phyloP scores from a whole-genome alignment of 2,888 invertebrate genomes.

The Taphrorychus bicolor region DNA sequence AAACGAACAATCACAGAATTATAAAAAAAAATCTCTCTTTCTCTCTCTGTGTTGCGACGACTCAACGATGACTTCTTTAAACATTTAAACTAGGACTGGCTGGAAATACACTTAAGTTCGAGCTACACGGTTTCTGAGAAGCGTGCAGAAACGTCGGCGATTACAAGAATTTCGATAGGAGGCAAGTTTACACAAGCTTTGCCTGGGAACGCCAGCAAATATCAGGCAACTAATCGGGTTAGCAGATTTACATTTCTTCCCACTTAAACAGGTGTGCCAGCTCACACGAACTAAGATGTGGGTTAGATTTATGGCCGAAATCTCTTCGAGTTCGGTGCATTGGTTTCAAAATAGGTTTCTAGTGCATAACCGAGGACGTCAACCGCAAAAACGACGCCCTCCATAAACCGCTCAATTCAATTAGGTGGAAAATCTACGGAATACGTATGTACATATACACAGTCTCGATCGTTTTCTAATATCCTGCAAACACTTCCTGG shows the following conservation, averaged over 20 bases:
- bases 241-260: conserved; percentile 39
- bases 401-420: background rate
- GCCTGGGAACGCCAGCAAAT: conserved; percentile 29
- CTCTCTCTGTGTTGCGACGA: too few species aligned
- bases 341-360: conserved; percentile 14
- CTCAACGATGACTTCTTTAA: too few species aligned
- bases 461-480: conserved; percentile 31
- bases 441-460: background rate
- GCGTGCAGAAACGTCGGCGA: background rate
- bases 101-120: too few species aligned
- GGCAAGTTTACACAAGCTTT: conserved; percentile 13
- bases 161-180: conserved; percentile 13
- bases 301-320: conserved; percentile 32
- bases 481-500: conserved; percentile 45
- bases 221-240: conserved; percentile 34
- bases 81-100: background rate
- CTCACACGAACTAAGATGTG: conserved; percentile 29
- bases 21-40: too few species aligned
- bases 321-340: conserved; percentile 17
- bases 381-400: background rate
- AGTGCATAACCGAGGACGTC: too few species aligned
- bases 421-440: background rate
- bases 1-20: too few species aligned
- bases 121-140: background rate
- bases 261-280: conserved; percentile 35